Percentiles rank a stretch among this genome's conserved stretches.
Conservation (phyloP, 2,797 vertebrate species). For the Kryptopterus vitreolus region DNA sequence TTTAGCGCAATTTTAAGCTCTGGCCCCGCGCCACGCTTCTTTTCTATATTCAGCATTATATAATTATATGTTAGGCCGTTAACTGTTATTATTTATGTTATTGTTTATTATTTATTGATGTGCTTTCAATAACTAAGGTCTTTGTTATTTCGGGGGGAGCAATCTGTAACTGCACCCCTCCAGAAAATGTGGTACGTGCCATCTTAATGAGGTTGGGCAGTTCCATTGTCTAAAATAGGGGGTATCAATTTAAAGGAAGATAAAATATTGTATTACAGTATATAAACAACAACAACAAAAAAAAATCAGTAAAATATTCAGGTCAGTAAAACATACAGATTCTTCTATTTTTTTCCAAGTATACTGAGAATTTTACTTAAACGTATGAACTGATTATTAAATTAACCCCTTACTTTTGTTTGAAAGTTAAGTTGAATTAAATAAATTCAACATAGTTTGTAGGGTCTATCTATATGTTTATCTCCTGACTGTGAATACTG, state of each 20-base stretch:
- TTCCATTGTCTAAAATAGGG: conserved; percentile 20
- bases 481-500: no score
- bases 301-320: no score
- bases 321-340: background rate
- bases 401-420: background rate
- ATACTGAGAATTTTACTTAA: background rate
- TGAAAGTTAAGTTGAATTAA: background rate
- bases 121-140: no score
- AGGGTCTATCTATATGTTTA: no score
- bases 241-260: no score
- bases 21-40: background rate
- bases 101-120: no score
- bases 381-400: background rate
- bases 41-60: no score
- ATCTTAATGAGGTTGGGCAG: conserved; percentile 17
- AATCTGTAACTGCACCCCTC: background rate
- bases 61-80: no score
- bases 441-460: background rate
- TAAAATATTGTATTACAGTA: background rate
- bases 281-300: no score
- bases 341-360: background rate
- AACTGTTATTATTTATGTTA: no score
- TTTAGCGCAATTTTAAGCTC: background rate
- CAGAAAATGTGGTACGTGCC: conserved; percentile 15
- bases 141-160: background rate